A percentile compares a stretch with the other conserved stretches of the same genome.
Evolutionary conservation across 2,888 invertebrate genomes (phyloP).

Genomic region (Cryptocephalus moraei): DNA sequence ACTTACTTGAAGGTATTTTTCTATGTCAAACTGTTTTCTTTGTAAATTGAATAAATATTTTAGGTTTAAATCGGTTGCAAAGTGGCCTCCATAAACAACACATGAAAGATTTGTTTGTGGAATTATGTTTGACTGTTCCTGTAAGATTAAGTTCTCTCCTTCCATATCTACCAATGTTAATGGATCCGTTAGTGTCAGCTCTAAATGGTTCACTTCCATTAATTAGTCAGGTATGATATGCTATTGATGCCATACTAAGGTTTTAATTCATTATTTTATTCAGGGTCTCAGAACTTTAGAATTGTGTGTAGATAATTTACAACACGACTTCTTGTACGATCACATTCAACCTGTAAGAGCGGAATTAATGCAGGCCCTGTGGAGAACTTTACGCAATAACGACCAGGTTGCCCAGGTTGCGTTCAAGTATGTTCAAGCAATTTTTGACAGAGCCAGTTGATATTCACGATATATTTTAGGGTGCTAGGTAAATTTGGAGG

Average conservation of each 20-base stretch:
- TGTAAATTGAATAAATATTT: background rate
- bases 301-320: conserved; percentile 95
- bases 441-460: background rate
- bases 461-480: conserved; percentile 32
- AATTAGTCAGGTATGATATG: conserved; percentile 57
- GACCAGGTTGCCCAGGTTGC: conserved; percentile 45
- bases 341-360: conserved; percentile 97
- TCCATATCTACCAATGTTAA: conserved; percentile 94
- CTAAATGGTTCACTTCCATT: conserved; percentile 91
- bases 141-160: conserved; percentile 90
- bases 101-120: conserved; percentile 98
- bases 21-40: background rate
- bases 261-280: conserved; percentile 12
- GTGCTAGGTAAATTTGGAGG: conserved; percentile 99
- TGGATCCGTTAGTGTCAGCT: conserved; percentile 98
- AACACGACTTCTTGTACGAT: conserved; percentile 96
- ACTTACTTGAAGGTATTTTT: conserved; percentile 71
- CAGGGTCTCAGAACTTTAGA: conserved; percentile 92
- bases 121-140: conserved; percentile 94
- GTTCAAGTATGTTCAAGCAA: conserved; percentile 17
- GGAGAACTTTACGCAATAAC: conserved; percentile 86
- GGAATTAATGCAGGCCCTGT: conserved; percentile 95
- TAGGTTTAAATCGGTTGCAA: conserved; percentile 76
- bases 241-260: background rate
- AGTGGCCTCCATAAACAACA: conserved; percentile 94